Base-by-base conservation (phyloP, 2,888 invertebrate species). In the Furcula furcula region DNA sequence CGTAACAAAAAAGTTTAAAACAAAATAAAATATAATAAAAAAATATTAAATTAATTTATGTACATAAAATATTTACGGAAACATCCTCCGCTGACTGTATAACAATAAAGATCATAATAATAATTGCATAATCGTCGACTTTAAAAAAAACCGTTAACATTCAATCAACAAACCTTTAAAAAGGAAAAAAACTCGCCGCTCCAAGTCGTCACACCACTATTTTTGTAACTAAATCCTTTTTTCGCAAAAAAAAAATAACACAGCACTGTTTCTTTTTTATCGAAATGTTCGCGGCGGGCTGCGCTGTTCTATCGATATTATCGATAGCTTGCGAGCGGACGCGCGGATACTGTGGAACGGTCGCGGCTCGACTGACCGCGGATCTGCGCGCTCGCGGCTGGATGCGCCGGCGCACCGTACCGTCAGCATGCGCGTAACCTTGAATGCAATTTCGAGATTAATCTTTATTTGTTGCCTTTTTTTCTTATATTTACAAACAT, bases 381-480 rank as follows among this genome's bases (percentile, higher is more conserved):
- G 49, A 47, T 55, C 44, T 39, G 37, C 35, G 60, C 52, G 48
- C 51, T 43, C 38, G 40, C 40, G 36, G 37, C 36, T 51, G 46
- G 55, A 33, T 63, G 68, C 72, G 75, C 68, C 48, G 42, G 63
- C 67, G 72, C 76, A 67, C 49, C 22, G 60, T 60, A 59, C 58
- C 45, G 60, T 48, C 56, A 57, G 55, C 69, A 61, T 28, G 16
- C 18, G 28, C 48, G 50, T 46, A 56, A 49, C 61, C 57, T 61
- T 61, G 63, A 59, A 63, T 77, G 76, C 78, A 76, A 71, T 76
- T 74, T 72, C 66, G 61, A 77, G 79, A 81, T 80, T 72, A 73
- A 75, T 78, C 75, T 76, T 59, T 2, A 54, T 67, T 44, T 53
- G 46, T 55, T 59, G 51, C 47, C 50, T 51, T 55, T 51, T n/a